Percentiles rank a stretch among this genome's conserved stretches.
Evolutionary conservation across 2,888 invertebrate species (phyloP).

Genomic region (Octonoba sinensis): DNA sequence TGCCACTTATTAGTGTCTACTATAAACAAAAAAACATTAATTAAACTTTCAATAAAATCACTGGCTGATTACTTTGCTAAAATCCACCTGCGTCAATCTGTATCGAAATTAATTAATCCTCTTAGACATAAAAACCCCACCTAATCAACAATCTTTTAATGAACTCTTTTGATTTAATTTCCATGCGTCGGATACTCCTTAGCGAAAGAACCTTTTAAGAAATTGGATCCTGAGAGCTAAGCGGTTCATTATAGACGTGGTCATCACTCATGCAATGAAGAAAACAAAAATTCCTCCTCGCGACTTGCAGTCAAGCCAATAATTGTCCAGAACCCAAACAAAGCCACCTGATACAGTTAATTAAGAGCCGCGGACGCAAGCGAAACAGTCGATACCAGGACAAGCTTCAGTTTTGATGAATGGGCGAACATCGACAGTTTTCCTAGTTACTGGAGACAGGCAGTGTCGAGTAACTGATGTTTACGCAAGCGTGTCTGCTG

Average conservation of each 20-base stretch:
- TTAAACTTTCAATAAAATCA: too few relatives aligned
- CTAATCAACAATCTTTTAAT: too few relatives aligned
- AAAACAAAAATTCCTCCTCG: slow-evolving; percentile 7
- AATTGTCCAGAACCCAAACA: slow-evolving; percentile 48
- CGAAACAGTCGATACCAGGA: slow-evolving; percentile 51
- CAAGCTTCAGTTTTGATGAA: slow-evolving; percentile 18
- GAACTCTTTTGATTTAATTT: too few relatives aligned
- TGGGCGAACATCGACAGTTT: slow-evolving; percentile 31
- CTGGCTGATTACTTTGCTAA: too few relatives aligned
- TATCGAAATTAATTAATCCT: too few relatives aligned
- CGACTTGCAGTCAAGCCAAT: slow-evolving; percentile 30
- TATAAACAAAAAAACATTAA: too few relatives aligned
- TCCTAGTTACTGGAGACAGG: slow-evolving; percentile 20
- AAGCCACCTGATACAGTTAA: slow-evolving; percentile 55
- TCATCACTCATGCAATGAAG: slow-evolving; percentile 23
- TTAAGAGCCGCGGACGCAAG: slow-evolving; percentile 29
- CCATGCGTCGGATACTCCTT: too few relatives aligned
- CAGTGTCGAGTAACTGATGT: slow-evolving; percentile 40
- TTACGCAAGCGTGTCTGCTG: slow-evolving; percentile 21
- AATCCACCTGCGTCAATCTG: too few relatives aligned
- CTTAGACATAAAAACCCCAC: too few relatives aligned
- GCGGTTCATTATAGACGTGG: slow-evolving; percentile 26
- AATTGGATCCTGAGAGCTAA: slow-evolving; percentile 13
- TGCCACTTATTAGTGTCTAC: too few relatives aligned
- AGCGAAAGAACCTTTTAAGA: slow-evolving; percentile 6